These are phyloP conservation scores for Aphodius sticticus DNA, from an alignment of 2,888 invertebrate genomes.

Conservation along the genomic window DNA sequence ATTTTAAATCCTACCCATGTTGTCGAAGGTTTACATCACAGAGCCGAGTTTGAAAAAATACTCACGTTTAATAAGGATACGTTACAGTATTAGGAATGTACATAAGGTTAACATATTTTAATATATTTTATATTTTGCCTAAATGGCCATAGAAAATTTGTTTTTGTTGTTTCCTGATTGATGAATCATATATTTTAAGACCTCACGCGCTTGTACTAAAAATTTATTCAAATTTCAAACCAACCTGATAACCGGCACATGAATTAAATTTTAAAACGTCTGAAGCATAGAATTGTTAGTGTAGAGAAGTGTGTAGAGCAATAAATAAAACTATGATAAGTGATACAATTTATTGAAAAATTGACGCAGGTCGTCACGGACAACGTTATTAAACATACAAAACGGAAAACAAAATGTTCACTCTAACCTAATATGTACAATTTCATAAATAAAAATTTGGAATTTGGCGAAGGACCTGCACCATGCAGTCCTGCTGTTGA, in stretches of 20 bases:
- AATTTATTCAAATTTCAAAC: no score
- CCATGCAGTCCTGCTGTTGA: neutral
- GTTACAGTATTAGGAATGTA: slow-evolving; percentile 30
- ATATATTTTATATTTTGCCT: neutral
- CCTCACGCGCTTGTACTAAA: no score
- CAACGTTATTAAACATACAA: neutral
- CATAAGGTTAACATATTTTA: neutral
- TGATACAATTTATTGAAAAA: slow-evolving; percentile 4
- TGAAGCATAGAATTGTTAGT: no score
- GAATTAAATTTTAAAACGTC: no score
- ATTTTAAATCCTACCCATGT: slow-evolving; percentile 41
- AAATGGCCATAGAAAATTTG: no score
- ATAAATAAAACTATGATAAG: neutral
- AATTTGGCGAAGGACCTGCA: neutral
- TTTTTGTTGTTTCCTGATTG: no score
- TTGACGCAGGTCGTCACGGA: neutral
- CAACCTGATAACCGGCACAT: no score
- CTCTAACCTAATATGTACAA: neutral
- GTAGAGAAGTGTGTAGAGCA: no score
- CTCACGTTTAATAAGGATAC: slow-evolving; percentile 32
- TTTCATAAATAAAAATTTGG: neutral
- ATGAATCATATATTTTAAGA: no score
- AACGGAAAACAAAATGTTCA: neutral
- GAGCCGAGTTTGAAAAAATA: slow-evolving; percentile 43
- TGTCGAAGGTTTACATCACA: slow-evolving; percentile 39